Evolutionary conservation across 2,888 invertebrate species (phyloP), one percentile per base, ranked within the genome.

Genomic region (Drosophila meridionalis): DNA sequence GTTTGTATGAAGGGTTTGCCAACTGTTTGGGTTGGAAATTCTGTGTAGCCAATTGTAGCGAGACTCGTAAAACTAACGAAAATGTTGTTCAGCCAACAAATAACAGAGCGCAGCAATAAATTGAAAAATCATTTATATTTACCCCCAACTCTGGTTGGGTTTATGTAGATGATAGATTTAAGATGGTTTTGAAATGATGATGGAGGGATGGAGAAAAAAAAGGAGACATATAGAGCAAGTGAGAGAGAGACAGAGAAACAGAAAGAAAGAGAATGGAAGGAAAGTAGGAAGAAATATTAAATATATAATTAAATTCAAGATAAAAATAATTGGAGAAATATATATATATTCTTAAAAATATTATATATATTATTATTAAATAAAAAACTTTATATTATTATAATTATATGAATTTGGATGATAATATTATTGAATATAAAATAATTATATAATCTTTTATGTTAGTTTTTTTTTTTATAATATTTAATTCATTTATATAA

Each of bases 31-130:
- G 26, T 2, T 40, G 43, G 12, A 45, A 55, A 65, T 45, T 55
- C 64, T 14, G 60, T n/a, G 36, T 60, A 20, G 43, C 38, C 52
- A 66, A 76, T 57, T 70, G 55, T 28, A 50, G 42, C 28, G 20
- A 59, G 28, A 20, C 32, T 56, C 52, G 40, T 71, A 40, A 70
- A 75, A 56, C 55, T 56, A 69, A 36, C 42, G 57, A 50, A 64
- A 30, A 40, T 45, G 43, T 66, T 52, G 43, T 6, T 38, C 6
- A 45, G 14, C 4, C 26, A 38, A 40, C 11, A 63, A 47, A 55
- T 40, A n/a, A 38, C 4, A 7, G n/a, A 38, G 11, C 38, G 8
- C 14, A 20, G 53, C 36, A 4, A 59, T 69, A 45, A 43, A 61
- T 62, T 14, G n/a, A 14, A 11, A 34, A 42, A 11, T 14, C 26